phyloP scores from a whole-genome alignment of 92 coral and sea anemone species.

The Palythoa heliodiscus region DNA sequence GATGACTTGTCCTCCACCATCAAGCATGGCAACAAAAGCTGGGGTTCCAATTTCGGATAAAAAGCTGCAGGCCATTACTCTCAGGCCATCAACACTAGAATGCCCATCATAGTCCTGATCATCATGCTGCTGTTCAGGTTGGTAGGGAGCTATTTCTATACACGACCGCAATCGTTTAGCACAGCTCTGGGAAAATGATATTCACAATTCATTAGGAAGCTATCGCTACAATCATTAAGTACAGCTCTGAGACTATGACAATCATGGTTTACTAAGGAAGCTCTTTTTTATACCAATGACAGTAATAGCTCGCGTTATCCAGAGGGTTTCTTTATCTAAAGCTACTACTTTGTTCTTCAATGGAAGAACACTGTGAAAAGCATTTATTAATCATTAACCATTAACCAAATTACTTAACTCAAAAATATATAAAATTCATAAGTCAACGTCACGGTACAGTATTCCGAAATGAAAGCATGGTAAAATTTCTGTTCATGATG shows the following conservation, averaged over 20 bases:
- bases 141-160: conserved; percentile 95
- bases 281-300: no score
- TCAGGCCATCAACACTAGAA: conserved; percentile 79
- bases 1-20: conserved; percentile 91
- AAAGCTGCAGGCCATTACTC: conserved; percentile 86
- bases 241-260: no score
- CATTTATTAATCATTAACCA: no score
- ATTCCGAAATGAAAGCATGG: no score
- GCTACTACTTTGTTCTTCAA: no score
- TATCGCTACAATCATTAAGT: background rate
- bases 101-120: conserved; percentile 74
- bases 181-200: conserved; percentile 39
- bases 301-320: no score
- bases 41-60: conserved; percentile 76
- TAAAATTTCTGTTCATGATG: background rate
- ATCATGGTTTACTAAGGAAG: no score
- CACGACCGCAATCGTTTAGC: conserved; percentile 76
- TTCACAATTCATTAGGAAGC: background rate
- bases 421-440: no score
- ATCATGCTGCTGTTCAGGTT: conserved; percentile 94
- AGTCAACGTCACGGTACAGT: no score
- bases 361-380: no score
- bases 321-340: no score
- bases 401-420: no score
- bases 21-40: conserved; percentile 91